These are phyloP conservation scores for Melangyna quadrimaculata DNA, from an alignment of 2,888 invertebrate species.

Conservation along the genomic window DNA sequence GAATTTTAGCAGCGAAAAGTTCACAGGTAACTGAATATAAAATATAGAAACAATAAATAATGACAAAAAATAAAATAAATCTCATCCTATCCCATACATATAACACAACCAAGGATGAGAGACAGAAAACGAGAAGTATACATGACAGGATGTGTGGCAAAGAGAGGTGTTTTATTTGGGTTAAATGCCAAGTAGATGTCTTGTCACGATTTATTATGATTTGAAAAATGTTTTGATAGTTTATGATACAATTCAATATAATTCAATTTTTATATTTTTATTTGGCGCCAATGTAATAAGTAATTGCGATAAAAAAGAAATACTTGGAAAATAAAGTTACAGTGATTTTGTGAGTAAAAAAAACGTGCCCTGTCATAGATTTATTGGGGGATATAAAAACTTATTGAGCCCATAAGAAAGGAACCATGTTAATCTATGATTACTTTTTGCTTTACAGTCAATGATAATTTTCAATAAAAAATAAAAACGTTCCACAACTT, in stretches of 20 bases:
- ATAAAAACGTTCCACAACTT: no score
- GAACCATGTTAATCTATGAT: no score
- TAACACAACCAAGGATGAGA: not conserved
- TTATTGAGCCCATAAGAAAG: no score
- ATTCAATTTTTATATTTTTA: not conserved
- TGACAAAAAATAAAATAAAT: slow-evolving; percentile 12
- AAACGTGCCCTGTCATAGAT: not conserved
- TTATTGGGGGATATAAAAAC: not conserved
- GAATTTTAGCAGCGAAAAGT: slow-evolving; percentile 44
- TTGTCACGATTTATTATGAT: slow-evolving; percentile 24
- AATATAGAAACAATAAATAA: slow-evolving; percentile 66
- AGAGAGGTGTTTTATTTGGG: not conserved
- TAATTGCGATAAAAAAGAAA: not conserved
- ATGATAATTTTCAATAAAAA: no score
- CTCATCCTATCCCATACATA: no score
- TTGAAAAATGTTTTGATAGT: slow-evolving; percentile 7
- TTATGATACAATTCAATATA: not conserved
- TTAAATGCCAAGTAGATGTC: slow-evolving; percentile 4
- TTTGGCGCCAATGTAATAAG: not conserved
- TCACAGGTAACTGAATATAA: slow-evolving; percentile 66
- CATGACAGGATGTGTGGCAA: slow-evolving; percentile 55
- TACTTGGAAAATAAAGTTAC: no score
- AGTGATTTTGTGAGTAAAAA: no score
- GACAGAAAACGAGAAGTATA: not conserved
- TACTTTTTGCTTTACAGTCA: no score